Conservation (phyloP, 1,140 invertebrate genomes). For the Scaptodrosophila lebanonensis region DNA sequence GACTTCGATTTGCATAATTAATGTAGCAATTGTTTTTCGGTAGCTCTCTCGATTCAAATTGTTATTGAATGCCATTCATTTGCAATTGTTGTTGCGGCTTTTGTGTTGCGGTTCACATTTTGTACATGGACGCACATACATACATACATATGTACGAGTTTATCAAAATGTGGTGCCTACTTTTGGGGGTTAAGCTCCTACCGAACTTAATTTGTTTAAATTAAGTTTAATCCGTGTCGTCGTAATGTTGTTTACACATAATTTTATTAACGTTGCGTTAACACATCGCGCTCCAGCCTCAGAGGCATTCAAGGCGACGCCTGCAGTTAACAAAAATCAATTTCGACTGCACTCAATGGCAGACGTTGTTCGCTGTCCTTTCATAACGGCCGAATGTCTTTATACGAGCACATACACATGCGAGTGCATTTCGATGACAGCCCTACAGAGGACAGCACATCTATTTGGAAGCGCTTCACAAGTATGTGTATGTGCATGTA, state of each 20-base stretch:
- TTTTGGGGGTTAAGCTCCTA: neutral
- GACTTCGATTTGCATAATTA: conserved; percentile 36
- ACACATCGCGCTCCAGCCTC: no score
- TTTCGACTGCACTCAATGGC: conserved; percentile 51
- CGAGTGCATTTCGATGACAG: conserved; percentile 17
- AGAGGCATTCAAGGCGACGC: no score
- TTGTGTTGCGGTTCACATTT: neutral
- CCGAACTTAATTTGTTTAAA: neutral
- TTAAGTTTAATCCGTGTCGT: conserved; percentile 9
- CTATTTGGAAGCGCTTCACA: no score
- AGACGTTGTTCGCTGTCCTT: conserved; percentile 28
- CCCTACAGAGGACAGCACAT: conserved; percentile 30
- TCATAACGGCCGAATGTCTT: conserved; percentile 43
- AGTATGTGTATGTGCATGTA: no score
- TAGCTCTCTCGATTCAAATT: conserved; percentile 14
- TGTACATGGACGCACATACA: no score
- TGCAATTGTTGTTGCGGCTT: conserved; percentile 9
- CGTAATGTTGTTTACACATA: conserved; percentile 52
- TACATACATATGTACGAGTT: no score
- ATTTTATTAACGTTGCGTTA: conserved; percentile 46
- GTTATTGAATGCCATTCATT: conserved; percentile 33
- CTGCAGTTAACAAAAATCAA: conserved; percentile 54
- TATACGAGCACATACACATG: conserved; percentile 43
- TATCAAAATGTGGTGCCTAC: conserved; percentile 11
- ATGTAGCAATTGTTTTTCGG: conserved; percentile 19